A percentile compares a stretch with the other conserved stretches of the same genome.
Evolutionary conservation across 2,797 vertebrate species (phyloP).

Genomic region (Emydoidea blandingii): DNA sequence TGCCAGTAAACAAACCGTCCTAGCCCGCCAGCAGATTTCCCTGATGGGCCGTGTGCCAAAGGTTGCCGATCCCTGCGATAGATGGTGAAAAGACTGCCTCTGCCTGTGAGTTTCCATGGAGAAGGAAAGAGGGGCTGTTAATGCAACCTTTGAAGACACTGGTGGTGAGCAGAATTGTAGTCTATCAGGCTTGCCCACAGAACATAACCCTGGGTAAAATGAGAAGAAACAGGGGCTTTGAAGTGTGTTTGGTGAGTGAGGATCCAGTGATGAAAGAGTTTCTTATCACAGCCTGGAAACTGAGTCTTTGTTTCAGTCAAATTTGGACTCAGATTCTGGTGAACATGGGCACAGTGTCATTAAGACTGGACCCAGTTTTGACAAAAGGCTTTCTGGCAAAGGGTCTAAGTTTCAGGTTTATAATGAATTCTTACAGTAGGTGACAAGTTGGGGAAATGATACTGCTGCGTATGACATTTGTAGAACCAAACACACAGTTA

Average conservation of each 20-base stretch:
- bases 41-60: too few species aligned
- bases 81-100: background rate
- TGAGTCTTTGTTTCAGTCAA: fast-evolving
- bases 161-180: background rate
- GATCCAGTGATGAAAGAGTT: background rate
- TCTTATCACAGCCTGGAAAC: background rate
- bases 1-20: too few species aligned
- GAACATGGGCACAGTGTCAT: background rate
- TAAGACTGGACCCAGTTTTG: background rate
- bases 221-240: background rate
- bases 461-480: background rate
- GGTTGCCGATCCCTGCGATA: too few species aligned
- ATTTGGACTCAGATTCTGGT: background rate
- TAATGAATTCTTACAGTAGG: background rate
- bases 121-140: background rate
- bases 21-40: too few species aligned
- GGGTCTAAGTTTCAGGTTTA: background rate
- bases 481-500: background rate
- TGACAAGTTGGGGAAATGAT: background rate
- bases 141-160: background rate
- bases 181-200: background rate
- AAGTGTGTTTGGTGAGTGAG: background rate
- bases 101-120: background rate
- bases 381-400: background rate
- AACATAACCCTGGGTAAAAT: background rate